phyloP scores from a whole-genome alignment of 2,888 invertebrate genomes.

The Periphyllus acericola region DNA sequence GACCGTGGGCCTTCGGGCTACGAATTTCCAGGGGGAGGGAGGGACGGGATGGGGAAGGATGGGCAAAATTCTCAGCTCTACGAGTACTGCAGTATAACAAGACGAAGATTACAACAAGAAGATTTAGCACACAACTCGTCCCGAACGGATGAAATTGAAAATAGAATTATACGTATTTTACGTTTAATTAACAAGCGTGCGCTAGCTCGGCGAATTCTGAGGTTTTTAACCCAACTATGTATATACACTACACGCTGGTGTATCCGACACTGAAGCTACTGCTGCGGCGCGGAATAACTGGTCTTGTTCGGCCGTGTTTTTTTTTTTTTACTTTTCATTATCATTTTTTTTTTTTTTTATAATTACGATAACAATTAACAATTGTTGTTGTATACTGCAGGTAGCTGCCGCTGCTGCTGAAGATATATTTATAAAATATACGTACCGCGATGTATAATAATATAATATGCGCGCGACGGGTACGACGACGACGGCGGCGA shows the following conservation, averaged over 20 bases:
- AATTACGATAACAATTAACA: slow-evolving; percentile 23
- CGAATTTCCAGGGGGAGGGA: not conserved
- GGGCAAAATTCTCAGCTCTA: not conserved
- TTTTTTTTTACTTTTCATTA: not conserved
- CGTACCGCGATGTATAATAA: not conserved
- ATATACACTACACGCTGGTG: no score
- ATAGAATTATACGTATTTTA: no score
- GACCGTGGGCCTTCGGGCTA: not conserved
- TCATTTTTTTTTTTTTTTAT: not conserved
- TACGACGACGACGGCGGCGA: not conserved
- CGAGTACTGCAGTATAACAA: no score
- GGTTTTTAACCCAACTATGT: not conserved
- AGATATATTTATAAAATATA: no score
- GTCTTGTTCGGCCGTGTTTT: not conserved
- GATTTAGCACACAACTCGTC: no score
- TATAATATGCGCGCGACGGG: not conserved
- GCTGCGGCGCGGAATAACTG: not conserved
- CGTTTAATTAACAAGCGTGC: not conserved
- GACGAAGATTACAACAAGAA: no score
- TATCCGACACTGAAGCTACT: not conserved
- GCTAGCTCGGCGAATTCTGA: not conserved
- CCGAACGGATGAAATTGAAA: no score
- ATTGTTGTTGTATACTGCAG: not conserved
- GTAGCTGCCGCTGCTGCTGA: no score
- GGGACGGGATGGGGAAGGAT: not conserved